Evolutionary conservation across 2,888 invertebrate genomes (phyloP), one percentile per base, ranked within the genome.

Genomic region (Tetragonisca angustula): DNA sequence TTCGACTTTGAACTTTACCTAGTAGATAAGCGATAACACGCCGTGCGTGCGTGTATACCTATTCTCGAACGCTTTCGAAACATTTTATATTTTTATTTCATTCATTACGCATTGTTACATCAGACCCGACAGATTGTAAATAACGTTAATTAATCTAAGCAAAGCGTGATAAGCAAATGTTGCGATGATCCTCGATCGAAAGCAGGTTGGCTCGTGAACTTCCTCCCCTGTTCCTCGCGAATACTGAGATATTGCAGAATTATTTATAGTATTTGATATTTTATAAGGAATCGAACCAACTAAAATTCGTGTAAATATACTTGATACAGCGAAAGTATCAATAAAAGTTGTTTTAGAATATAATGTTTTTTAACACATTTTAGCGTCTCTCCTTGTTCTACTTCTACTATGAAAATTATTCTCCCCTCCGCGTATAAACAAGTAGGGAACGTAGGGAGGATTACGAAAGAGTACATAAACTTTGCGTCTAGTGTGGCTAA

Each of bases 251-350:
- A 50, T 59, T 52, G 75, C 61, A 52, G 64, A 67, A 74, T 74
- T 85, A 86, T 86, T 76, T 78, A 81, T 86, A 86, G 85, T 84
- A 84, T 86, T 84, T 67, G 50, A 70, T 86, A 82, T 82, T 81
- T 79, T 65, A 50, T 81, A 82, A 82, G 72, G 32, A 56, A 5
- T 17, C 62, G 43, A 36, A 61, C 49, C 27, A 32, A 65, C 21
- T 19, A n/a, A 59, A 36, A 43, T 54, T 71, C 62, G 62, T 72
- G 84, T 84, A 84, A 76, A 84, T 79, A 84, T 79, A 84, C 21
- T 72, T 72, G 50, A 43, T 52, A 70, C 43, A 50, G 19, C 49
- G 27, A 81, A 49, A 21, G 24, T 27, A 71, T 81, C 65, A 82
- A 82, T 82, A 82, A 82, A 67, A 67, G 21, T 43, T 76, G 5